Base-by-base conservation (phyloP, 2,888 invertebrate genomes). In the Acrobasis consociella region DNA sequence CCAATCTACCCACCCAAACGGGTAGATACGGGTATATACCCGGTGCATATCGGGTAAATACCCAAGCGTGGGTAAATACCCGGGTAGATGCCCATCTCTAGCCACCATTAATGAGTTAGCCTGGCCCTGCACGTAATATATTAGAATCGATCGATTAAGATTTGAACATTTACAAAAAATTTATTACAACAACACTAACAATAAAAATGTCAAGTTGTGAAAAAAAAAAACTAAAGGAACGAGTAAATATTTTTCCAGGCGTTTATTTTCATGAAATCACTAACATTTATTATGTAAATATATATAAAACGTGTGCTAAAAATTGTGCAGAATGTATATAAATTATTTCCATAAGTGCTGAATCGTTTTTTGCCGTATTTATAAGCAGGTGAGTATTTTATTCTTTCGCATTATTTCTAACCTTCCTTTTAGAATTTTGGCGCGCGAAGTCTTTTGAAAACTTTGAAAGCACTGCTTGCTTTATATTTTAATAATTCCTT, bases 221-320 rank as follows among this genome's bases (percentile, higher is more conserved):
- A 69, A 72, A 72, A 72, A 72, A 72, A 69, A 66, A 62, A 46
- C 58, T 31, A 10, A 17, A 42, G 9, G 56, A 56, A 56, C 56
- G 65, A 65, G 76, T 76, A 78, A 78, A 78, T 75, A 74, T 73
- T 76, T 77, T 78, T 74, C 67, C 58, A 60, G 38, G n/a, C 58
- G 63, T 62, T 50, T 60, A 62, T 62, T 59, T 62, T 56, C 22
- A 38, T 56, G 56, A 62, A 56, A 62, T 64, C 60, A 63, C 58
- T 49, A 13, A 59, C 63, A 59, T 61, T 63, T 52, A 7, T 8
- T 49, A 8, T n/a, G 11, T 37, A 64, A 60, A 59, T 63, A 16
- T 52, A 22, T 56, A 37, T 39, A 17, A 15, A 49, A 13, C 9
- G 17, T 56, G 53, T 49, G 22, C 11, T 11, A 51, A 16, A 56